Evolutionary conservation across 1,140 invertebrate species (phyloP).

Genomic region (Brachionus paranguensis): DNA sequence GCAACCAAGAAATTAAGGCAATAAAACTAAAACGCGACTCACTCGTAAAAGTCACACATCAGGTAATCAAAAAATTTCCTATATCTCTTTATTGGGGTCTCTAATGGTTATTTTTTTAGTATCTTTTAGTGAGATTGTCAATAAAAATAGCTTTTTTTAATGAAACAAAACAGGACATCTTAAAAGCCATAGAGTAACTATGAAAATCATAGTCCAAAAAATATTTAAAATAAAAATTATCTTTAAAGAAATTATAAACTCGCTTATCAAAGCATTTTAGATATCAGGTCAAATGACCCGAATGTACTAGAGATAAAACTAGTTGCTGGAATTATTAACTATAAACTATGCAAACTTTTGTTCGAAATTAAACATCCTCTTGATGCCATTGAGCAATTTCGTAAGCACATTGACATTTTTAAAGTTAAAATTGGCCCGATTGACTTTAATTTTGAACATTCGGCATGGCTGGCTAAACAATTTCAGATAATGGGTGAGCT

Average conservation of each 20-base stretch:
- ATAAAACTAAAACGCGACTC: conserved; percentile 82
- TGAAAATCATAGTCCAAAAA: background rate
- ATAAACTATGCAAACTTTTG: conserved; percentile 78
- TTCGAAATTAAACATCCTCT: conserved; percentile 79
- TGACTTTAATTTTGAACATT: conserved; percentile 82
- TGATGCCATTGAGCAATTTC: conserved; percentile 87
- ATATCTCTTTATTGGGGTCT: background rate
- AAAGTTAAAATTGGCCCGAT: conserved; percentile 66
- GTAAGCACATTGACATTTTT: conserved; percentile 81
- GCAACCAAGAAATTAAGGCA: conserved; percentile 75
- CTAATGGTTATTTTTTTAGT: conserved; percentile 48
- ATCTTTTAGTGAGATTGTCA: conserved; percentile 85
- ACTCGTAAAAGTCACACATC: conserved; percentile 82
- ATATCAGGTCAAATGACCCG: conserved; percentile 76
- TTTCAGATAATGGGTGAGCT: conserved; percentile 56
- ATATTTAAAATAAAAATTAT: background rate
- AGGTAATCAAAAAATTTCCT: conserved; percentile 50
- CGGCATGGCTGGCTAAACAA: conserved; percentile 93
- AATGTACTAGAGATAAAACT: conserved; percentile 88
- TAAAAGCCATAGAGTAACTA: conserved; percentile 75
- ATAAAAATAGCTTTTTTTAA: conserved; percentile 95
- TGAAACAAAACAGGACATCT: conserved; percentile 82
- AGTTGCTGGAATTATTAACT: conserved; percentile 88
- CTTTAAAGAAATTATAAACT: conserved; percentile 75
- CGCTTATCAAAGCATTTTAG: conserved; percentile 79